phyloP scores from a whole-genome alignment of 1,140 invertebrate genomes.

The Aphelenchoides avenae region DNA sequence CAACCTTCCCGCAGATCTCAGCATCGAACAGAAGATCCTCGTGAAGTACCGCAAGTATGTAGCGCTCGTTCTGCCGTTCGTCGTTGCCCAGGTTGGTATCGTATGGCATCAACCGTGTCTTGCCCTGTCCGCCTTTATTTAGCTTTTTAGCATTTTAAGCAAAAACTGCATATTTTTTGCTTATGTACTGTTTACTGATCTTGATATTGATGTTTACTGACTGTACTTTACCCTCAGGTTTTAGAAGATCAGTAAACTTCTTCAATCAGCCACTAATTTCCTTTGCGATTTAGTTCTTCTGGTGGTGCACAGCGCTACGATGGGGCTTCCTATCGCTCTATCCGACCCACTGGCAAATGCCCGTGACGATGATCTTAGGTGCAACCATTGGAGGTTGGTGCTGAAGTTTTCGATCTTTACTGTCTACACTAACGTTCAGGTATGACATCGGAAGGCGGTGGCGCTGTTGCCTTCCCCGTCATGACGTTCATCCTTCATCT shows the following conservation, averaged over 20 bases:
- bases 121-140: no score
- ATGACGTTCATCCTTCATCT: neutral
- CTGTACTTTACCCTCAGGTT: no score
- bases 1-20: slow-evolving; percentile 25
- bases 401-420: no score
- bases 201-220: no score
- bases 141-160: no score
- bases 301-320: slow-evolving; percentile 31
- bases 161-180: no score
- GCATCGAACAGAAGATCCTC: slow-evolving; percentile 32
- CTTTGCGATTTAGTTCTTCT: slow-evolving; percentile 25
- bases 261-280: neutral
- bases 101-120: no score
- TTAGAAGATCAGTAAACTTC: no score
- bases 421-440: no score
- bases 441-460: slow-evolving; percentile 6
- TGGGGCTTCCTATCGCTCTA: slow-evolving; percentile 28
- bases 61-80: slow-evolving; percentile 42
- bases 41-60: slow-evolving; percentile 41
- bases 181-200: no score
- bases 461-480: slow-evolving; percentile 22
- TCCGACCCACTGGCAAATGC: slow-evolving; percentile 38
- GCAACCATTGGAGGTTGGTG: slow-evolving; percentile 31
- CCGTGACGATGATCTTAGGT: slow-evolving; percentile 33
- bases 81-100: slow-evolving; percentile 36